Evolutionary conservation across 2,888 invertebrate genomes (phyloP), one percentile per base, ranked within the genome.

Genomic region (Noctua comes): DNA sequence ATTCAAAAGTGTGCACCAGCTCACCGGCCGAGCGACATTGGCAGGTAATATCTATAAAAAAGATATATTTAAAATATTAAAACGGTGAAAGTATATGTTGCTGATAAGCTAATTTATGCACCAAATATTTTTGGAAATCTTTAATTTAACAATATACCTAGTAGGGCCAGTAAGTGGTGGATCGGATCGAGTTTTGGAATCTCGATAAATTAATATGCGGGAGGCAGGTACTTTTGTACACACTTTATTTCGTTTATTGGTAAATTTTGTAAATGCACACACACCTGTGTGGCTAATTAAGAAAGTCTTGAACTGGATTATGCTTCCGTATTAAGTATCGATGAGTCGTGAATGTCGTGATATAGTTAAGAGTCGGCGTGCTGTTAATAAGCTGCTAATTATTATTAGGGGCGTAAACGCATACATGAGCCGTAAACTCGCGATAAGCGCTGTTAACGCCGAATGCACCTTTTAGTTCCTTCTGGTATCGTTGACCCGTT

Each of bases 11-110:
- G 75, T 77, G 71, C 27, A 65, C 27, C 72, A 79, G 75, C 46
- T n/a, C 48, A 71, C 36, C 82, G 80, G 86, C 86, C 82, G 79
- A 87, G 84, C 82, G 83, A 86, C 82, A 76, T 77, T 83, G 76
- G 82, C 89, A 87, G 88, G 89, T 88, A 83, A 79, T 88, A 81
- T 87, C 83, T 84, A 89, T 90, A 88, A 88, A 86, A 88, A 88
- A 86, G 82, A 89, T 86, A 88, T 82, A 88, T 88, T 88, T 86
- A 81, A 89, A 90, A 91, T 91, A 89, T 90, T 87, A 85, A 90
- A 88, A 83, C 86, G 91, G 93, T 92, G 94, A 95, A 95, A 94
- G 95, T 94, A 90, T 91, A 90, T 89, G 90, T 90, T 89, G 81
- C 77, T 90, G 94, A 94, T 93, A 94, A 93, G 91, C 83, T 90